Evolutionary conservation across 2,888 invertebrate species (phyloP), one percentile per base, ranked within the genome.

Genomic region (Eurois occulta): DNA sequence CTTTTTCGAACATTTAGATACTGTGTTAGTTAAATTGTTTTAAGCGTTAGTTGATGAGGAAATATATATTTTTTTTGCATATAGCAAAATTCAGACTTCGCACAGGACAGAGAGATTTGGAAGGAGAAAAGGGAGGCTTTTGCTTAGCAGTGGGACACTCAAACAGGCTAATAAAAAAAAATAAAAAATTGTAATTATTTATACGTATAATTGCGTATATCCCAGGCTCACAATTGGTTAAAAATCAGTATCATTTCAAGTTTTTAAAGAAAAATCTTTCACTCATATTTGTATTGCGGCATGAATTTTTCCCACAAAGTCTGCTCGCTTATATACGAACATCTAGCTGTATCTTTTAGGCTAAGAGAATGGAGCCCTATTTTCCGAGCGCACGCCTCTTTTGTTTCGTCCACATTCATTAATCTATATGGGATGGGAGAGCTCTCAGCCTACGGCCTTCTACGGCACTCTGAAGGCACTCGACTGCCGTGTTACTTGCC

Each of bases 381-480:
- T 86, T 86, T 77, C 86, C 75, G 24, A 73, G 80, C 80, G 72
- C 73, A 80, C 66, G 72, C 75, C 80, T 85, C 86, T 87, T 87
- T 86, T 86, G 86, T 86, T 78, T 85, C 80, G 83, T 78, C 80
- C 76, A 86, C 87, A 81, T 86, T 86, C 86, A 87, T 86, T 87
- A 86, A 87, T 86, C 86, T 87, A 78, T 75, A 75, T 72, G 80
- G 55, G 41, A 74, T 72, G 80, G 38, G 41, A 73, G 75, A 77
- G 85, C 85, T 85, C 86, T 86, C 72, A 78, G 78, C 75, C 74
- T 32, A 48, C 38, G 70, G 86, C 85, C 60, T 46, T 24, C 75
- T 55, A 65, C 64, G 41, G 62, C 52, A 43, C 77, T 77, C 77
- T 77, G 71, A 66, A 35, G 76, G 58, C 72, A 72, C 80, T 84